Evolutionary conservation across 2,888 invertebrate species (phyloP).

Genomic region (Heteromyza rotundicornis): DNA sequence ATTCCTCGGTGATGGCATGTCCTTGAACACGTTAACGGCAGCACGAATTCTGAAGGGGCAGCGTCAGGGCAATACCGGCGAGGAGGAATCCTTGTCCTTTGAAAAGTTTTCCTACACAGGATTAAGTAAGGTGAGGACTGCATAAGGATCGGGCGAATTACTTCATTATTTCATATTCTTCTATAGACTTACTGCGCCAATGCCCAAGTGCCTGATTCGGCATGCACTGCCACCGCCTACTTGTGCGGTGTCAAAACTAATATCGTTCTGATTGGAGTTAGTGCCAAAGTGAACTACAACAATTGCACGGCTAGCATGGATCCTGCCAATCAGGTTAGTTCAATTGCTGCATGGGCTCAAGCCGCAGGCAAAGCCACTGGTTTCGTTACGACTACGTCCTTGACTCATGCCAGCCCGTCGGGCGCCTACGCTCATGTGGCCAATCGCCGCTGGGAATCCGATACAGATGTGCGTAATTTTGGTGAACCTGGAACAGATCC

Average conservation of each 20-base stretch:
- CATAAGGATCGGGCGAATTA: not conserved
- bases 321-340: conserved; percentile 68
- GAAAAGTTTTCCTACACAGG: conserved; percentile 80
- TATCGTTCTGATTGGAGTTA: conserved; percentile 77
- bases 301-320: conserved; percentile 71
- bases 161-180: too few species aligned
- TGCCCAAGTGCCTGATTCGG: conserved; percentile 80
- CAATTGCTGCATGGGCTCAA: conserved; percentile 75
- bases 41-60: conserved; percentile 74
- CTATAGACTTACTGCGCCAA: conserved; percentile 73
- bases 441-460: conserved; percentile 75
- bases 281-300: conserved; percentile 68
- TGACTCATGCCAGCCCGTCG: conserved; percentile 81
- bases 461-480: conserved; percentile 49
- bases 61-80: conserved; percentile 63
- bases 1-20: conserved; percentile 89
- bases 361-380: conserved; percentile 69
- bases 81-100: conserved; percentile 74
- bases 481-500: not conserved
- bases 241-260: conserved; percentile 80
- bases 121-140: conserved; percentile 64
- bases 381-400: conserved; percentile 76
- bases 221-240: conserved; percentile 81
- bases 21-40: conserved; percentile 79
- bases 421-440: conserved; percentile 70